Conservation (phyloP, 2,797 vertebrate genomes). For the Paramormyrops hopkinsi region DNA sequence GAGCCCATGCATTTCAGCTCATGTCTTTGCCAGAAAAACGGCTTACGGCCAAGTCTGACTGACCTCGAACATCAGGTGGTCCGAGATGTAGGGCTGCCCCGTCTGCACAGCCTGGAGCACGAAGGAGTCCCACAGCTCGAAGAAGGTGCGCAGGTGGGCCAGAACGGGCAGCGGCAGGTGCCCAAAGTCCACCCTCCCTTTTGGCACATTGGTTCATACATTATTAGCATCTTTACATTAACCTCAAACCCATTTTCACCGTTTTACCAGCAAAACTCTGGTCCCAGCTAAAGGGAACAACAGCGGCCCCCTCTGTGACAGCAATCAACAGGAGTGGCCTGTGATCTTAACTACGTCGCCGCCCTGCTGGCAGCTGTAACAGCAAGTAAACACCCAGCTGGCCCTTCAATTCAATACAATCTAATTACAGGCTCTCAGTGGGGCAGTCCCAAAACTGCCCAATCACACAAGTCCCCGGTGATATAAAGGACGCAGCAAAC, state of each 20-base stretch:
- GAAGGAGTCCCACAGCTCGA: constrained; percentile 80
- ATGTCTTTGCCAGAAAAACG: not conserved
- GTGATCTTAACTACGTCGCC: not conserved
- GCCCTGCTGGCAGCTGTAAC: not conserved
- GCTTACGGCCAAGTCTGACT: constrained; percentile 28
- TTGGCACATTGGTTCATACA: constrained; percentile 16
- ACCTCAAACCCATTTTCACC: not conserved
- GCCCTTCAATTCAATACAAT: not conserved
- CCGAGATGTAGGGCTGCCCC: constrained; percentile 72
- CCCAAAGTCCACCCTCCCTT: constrained; percentile 77
- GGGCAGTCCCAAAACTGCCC: not conserved
- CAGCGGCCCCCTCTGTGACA: not conserved
- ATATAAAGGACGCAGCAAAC: not conserved
- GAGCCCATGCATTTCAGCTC: not conserved
- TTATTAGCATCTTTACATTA: not conserved
- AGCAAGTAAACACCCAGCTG: not conserved
- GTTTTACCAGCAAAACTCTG: not conserved
- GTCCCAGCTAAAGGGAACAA: not conserved
- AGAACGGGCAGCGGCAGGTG: constrained; percentile 82
- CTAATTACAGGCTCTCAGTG: not conserved
- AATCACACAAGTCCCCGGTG: not conserved
- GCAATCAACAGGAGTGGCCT: not conserved
- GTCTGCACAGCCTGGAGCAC: constrained; percentile 72
- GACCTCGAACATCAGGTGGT: constrained; percentile 73
- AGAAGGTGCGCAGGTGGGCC: constrained; percentile 82